Evolutionary conservation across 1,140 invertebrate species (phyloP).

Genomic region (Drosophila murphyi): DNA sequence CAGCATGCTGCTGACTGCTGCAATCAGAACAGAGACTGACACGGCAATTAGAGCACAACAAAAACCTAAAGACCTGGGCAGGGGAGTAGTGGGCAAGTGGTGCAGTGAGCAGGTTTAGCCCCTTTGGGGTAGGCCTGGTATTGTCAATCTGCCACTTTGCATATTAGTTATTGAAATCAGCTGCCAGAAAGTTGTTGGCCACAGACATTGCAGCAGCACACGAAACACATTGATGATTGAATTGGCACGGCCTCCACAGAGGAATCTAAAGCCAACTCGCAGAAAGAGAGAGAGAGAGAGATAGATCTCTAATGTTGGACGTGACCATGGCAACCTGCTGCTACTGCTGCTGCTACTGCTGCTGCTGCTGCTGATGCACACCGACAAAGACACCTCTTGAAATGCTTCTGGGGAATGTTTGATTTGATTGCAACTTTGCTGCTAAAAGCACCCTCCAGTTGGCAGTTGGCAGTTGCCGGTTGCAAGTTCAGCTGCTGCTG

Average conservation of each 20-base stretch:
- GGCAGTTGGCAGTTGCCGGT: conserved; percentile 21
- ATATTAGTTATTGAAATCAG: conserved; percentile 83
- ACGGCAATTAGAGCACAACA: conserved; percentile 75
- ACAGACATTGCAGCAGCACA: conserved; percentile 53
- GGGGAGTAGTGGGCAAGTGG: not conserved
- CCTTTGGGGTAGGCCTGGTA: conserved; percentile 30
- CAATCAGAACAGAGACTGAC: conserved; percentile 70
- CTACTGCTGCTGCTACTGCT: conserved; percentile 8
- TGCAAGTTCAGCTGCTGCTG: conserved; percentile 67
- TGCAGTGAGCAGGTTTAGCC: not conserved
- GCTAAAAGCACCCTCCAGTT: conserved; percentile 38
- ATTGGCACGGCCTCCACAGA: conserved; percentile 60
- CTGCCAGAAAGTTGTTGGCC: conserved; percentile 75
- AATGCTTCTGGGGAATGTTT: conserved; percentile 73
- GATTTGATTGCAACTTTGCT: conserved; percentile 73
- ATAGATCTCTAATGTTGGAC: conserved; percentile 60
- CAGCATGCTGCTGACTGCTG: conserved; percentile 28
- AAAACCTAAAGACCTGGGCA: conserved; percentile 26
- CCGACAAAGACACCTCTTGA: conserved; percentile 48
- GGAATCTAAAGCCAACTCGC: conserved; percentile 32
- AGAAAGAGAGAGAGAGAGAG: conserved; percentile 17
- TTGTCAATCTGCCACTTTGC: conserved; percentile 63
- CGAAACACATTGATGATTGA: conserved; percentile 65
- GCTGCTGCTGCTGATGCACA: conserved; percentile 1
- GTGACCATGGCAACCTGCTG: conserved; percentile 74